Base-by-base conservation (phyloP, 2,888 invertebrate species). In the Euphydryas editha region DNA sequence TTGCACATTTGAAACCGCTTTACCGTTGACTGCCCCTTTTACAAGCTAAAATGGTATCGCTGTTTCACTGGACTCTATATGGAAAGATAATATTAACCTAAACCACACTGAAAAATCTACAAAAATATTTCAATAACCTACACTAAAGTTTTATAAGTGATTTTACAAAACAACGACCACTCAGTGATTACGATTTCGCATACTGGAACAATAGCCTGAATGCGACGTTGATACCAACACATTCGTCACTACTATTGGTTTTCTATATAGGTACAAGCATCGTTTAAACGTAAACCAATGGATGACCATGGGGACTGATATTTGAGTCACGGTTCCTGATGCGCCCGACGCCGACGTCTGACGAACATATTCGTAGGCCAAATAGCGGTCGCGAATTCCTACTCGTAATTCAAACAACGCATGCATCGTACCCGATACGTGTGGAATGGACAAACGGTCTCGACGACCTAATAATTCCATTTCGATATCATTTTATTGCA, bases 381-480 rank as follows among this genome's bases (percentile, higher is more conserved):
- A 86, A 86, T 92, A 92, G 92, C 92, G 92, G 92, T 89, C 87
- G 86, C 90, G 76, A 89, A 92, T 92, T 90, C 92, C 92, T 86
- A 81, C 88, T 90, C 91, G 91, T 92, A 91, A 90, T 90, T 88
- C 87, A 84, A 87, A 87, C 86, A 79, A 85, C 71, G 81, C 84
- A 84, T 83, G 82, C 80, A 80, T 78, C 76, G 76, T 67, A 67
- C 60, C 63, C 79, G 83, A 5, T 90, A 91, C 91, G 90, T 91
- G 92, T 78, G 75, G 82, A 76, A 80, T 78, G 77, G 80, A 85
- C 88, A 82, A 90, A 90, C 88, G 85, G 89, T 85, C 82, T 84
- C 77, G 78, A 70, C 82, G 92, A 89, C 92, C 92, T 83, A 88
- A 89, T 91, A 90, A 89, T 82, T 82, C 72, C 73, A 75, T 78